Evolutionary conservation across 1,140 invertebrate genomes (phyloP).

Genomic region (Notospermus geniculatus): DNA sequence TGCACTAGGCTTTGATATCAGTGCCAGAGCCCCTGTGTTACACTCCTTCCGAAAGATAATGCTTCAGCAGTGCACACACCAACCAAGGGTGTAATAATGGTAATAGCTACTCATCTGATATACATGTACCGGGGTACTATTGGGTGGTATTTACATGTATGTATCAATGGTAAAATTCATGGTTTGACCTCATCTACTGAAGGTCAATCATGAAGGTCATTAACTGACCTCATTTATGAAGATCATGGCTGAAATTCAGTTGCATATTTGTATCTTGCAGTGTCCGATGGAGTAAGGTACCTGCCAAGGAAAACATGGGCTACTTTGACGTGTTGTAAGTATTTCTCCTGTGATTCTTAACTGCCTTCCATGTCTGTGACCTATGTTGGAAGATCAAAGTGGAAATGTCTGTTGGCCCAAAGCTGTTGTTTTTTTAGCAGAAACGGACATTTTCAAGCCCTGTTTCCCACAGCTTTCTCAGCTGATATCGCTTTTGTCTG

Average conservation of each 20-base stretch:
- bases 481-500: slow-evolving; percentile 9
- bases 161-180: neutral
- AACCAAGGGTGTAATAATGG: too few relatives aligned
- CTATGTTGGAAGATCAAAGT: neutral
- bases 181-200: neutral
- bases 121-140: too few relatives aligned
- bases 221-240: neutral
- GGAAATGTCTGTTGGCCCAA: neutral
- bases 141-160: too few relatives aligned
- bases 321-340: slow-evolving; percentile 86
- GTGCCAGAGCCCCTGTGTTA: too few relatives aligned
- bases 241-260: neutral
- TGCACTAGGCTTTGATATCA: too few relatives aligned
- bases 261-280: slow-evolving; percentile 55
- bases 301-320: slow-evolving; percentile 73
- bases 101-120: too few relatives aligned
- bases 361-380: neutral
- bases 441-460: neutral
- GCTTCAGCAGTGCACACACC: neutral
- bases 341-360: neutral
- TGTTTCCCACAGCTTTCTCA: neutral
- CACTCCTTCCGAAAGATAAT: neutral
- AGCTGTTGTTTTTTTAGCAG: neutral
- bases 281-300: slow-evolving; percentile 87
- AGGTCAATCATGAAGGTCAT: neutral